Evolutionary conservation across 1,140 invertebrate genomes (phyloP), one percentile per base, ranked within the genome.

Genomic region (Lamellibrachia luymesi): DNA sequence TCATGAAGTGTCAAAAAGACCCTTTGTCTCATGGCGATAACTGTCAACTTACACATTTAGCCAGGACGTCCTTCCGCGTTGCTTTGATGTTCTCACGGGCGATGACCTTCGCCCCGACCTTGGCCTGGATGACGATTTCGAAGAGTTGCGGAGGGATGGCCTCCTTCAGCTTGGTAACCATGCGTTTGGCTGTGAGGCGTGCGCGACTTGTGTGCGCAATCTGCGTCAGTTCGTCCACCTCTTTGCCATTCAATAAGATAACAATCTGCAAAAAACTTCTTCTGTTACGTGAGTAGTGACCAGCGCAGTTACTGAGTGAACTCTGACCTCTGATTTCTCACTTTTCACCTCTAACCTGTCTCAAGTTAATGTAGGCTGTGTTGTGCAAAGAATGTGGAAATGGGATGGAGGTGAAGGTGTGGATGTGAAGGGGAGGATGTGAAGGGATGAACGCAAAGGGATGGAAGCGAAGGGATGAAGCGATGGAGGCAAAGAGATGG

Each of bases 121-220:
- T 96, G 7, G 98, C 98, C 97, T 99, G 99, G 93, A 99, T 98
- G 0, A 97, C 97, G 94, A 99, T 98, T 97, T 97, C 95, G 95
- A 97, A 98, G 94, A 98, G 97, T 95, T 99, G 99, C 92, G 98
- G 97, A 22, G 98, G 98, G 95, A 99, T 98, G 93, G 98, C 97
- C 91, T 99, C 98, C 94, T 98, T 97, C n/a, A 99, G 96, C 96
- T 98, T 98, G 4, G 96, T 95, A 93, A 98, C 98, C 93, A 99
- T 97, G 64, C 96, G 96, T 94, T 97, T 97, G 0, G 97, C 98
- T 80, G 97, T 96, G n/a, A 97, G 96, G 93, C 97, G 96, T 4
- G 98, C 97, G 94, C 98, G 97, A 22, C 97, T 97, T 0, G 94
- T 94, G 96, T 99, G 98, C 49, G 98, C 97, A 93, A 99, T 98